phyloP scores from a whole-genome alignment of 92 coral and sea anemone species.

The Siderastrea siderea region DNA sequence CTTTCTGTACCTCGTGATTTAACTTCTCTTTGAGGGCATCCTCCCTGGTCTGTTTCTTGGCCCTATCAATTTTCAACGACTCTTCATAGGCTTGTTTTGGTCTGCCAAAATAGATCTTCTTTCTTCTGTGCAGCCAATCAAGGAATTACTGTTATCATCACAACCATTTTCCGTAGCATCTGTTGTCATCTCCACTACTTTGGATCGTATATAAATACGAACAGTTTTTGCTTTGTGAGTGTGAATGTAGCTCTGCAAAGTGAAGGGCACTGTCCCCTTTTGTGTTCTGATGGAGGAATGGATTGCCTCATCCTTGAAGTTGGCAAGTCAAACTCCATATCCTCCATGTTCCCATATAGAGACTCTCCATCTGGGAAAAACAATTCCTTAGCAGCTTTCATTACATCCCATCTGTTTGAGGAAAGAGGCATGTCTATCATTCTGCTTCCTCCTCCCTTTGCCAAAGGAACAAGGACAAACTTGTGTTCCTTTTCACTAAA shows the following conservation, averaged over 20 bases:
- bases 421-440: neutral
- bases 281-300: neutral
- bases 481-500: neutral
- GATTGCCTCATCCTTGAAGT: constrained; percentile 43
- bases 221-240: constrained; percentile 47
- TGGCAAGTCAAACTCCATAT: neutral
- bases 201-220: constrained; percentile 40
- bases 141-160: neutral
- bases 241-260: constrained; percentile 41
- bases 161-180: constrained; percentile 2
- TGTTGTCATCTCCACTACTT: neutral
- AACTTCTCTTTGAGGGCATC: constrained; percentile 17
- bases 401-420: neutral
- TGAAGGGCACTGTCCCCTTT: constrained; percentile 24
- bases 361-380: neutral
- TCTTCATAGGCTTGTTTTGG: constrained; percentile 28
- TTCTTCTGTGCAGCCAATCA: constrained; percentile 54
- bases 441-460: neutral
- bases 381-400: neutral
- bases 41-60: constrained; percentile 1
- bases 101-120: constrained; percentile 36
- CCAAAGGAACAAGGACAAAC: neutral
- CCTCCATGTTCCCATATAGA: neutral
- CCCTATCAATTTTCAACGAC: constrained; percentile 22
- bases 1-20: constrained; percentile 42